Evolutionary conservation across 2,888 invertebrate species (phyloP).

Genomic region (Ornithoptera priamus): DNA sequence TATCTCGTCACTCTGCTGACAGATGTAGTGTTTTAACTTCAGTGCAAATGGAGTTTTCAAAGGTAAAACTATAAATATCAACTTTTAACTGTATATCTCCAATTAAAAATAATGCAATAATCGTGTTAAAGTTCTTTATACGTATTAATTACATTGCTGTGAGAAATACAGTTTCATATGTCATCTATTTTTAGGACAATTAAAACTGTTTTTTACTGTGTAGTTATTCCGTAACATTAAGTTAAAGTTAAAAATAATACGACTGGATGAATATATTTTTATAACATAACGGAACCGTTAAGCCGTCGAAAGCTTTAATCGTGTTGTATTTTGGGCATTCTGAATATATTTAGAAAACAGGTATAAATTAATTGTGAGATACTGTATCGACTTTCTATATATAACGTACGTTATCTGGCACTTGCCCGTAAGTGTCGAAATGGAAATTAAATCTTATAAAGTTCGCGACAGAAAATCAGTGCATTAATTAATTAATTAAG

Average conservation of each 20-base stretch:
- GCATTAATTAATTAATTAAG: too few species aligned
- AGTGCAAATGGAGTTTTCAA: conserved; percentile 35
- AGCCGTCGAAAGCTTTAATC: neutral
- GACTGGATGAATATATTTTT: neutral
- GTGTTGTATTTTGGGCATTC: neutral
- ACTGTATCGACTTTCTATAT: neutral
- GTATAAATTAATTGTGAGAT: neutral
- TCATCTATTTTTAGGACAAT: neutral
- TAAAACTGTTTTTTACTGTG: too few species aligned
- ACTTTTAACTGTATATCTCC: too few species aligned
- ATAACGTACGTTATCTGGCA: neutral
- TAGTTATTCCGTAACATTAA: too few species aligned
- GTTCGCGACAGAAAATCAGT: too few species aligned
- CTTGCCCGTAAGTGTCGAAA: too few species aligned
- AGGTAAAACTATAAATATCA: conserved; percentile 31
- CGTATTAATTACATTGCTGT: neutral
- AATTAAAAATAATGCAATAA: too few species aligned
- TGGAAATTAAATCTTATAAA: too few species aligned
- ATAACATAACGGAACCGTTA: neutral
- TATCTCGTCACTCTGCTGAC: neutral
- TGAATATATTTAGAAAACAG: conserved; percentile 1
- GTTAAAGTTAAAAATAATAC: neutral
- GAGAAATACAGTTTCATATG: neutral
- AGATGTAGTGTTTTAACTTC: conserved; percentile 18
- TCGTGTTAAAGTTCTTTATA: too few species aligned